Evolutionary conservation across 2,888 invertebrate genomes (phyloP).

Genomic region (Scaptomyza reducta): DNA sequence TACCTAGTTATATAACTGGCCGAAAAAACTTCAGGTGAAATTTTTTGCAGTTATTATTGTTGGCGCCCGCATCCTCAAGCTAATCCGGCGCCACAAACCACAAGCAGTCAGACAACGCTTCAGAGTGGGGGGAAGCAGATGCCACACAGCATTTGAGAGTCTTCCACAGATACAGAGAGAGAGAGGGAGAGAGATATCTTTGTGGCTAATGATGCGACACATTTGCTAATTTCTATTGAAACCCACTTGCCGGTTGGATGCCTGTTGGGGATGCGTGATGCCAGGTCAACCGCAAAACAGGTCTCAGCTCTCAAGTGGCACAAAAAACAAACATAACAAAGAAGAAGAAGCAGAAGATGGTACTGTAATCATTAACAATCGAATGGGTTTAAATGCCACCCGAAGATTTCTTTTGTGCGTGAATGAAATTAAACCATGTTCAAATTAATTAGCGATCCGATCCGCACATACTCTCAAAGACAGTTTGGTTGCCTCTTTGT

Average conservation of each 20-base stretch:
- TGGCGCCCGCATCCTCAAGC: conserved; percentile 73
- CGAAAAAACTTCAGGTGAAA: conserved; percentile 70
- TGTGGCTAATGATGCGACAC: conserved; percentile 82
- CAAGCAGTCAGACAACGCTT: conserved; percentile 39
- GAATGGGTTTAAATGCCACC: conserved; percentile 44
- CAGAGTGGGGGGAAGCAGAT: conserved; percentile 27
- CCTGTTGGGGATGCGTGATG: conserved; percentile 27
- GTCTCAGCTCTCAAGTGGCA: conserved; percentile 62
- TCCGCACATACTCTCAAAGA: conserved; percentile 2
- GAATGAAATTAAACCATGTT: conserved; percentile 76
- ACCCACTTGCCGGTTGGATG: conserved; percentile 66
- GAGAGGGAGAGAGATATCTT: conserved; percentile 10
- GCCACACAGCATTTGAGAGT: conserved; percentile 70
- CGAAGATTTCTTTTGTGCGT: conserved; percentile 73
- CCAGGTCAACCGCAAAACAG: conserved; percentile 66
- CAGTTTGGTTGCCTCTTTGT: conserved; percentile 24
- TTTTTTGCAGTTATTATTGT: conserved; percentile 60
- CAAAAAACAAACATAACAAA: neutral
- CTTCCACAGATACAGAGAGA: conserved; percentile 42
- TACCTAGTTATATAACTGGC: conserved; percentile 55
- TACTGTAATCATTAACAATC: conserved; percentile 30
- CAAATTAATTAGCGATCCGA: conserved; percentile 67
- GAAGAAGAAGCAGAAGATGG: conserved; percentile 23
- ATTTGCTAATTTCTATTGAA: conserved; percentile 81
- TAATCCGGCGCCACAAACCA: conserved; percentile 79